A percentile compares a stretch with the other conserved stretches of the same genome.
Evolutionary conservation across 2,888 invertebrate species (phyloP).

Genomic region (Erebia epiphron): DNA sequence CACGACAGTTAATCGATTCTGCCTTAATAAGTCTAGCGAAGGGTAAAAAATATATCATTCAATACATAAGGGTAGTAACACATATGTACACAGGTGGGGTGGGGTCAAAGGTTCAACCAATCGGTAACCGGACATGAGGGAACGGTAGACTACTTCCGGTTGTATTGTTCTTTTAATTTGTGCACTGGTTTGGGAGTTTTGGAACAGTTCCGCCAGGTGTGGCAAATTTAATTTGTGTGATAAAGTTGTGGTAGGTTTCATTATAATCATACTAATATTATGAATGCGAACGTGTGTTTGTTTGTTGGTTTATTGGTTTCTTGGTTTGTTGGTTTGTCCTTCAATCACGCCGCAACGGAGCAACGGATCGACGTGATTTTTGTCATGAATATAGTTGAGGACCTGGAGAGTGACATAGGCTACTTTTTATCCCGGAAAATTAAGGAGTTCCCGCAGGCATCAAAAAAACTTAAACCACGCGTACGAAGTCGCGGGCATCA

Average conservation of each 20-base stretch:
- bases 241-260: background rate
- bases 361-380: too few species aligned
- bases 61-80: slow-evolving; percentile 31
- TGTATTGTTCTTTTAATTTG: slow-evolving; percentile 66
- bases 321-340: too few species aligned
- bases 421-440: too few species aligned
- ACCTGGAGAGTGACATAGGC: too few species aligned
- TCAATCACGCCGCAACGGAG: too few species aligned
- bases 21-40: slow-evolving; percentile 25
- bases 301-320: too few species aligned
- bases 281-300: too few species aligned
- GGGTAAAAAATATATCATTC: slow-evolving; percentile 28
- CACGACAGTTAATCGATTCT: slow-evolving; percentile 31
- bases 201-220: slow-evolving; percentile 66
- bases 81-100: slow-evolving; percentile 58
- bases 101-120: slow-evolving; percentile 79
- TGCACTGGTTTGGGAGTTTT: slow-evolving; percentile 40
- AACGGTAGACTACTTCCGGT: slow-evolving; percentile 67
- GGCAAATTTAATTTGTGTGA: slow-evolving; percentile 23
- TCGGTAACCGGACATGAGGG: slow-evolving; percentile 64
- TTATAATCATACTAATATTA: too few species aligned
- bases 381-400: too few species aligned
- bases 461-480: too few species aligned
- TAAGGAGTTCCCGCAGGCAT: too few species aligned
- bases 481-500: too few species aligned